Conservation (phyloP, 2,888 invertebrate genomes). For the Ellobium chinense region DNA sequence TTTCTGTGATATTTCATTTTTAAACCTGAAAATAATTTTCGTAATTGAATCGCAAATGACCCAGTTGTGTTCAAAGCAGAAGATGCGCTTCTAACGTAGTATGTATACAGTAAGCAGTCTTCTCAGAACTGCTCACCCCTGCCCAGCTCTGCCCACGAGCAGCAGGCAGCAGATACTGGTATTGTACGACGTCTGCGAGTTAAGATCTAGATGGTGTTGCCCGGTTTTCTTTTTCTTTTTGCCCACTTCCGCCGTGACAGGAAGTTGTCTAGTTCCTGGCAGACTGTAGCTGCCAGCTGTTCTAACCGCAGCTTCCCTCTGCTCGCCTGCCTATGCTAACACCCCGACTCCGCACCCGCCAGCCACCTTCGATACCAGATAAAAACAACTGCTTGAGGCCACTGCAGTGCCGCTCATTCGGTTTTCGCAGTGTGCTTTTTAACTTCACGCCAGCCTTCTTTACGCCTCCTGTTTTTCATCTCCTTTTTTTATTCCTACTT, state of each 20-base stretch:
- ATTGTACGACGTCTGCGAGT: background rate
- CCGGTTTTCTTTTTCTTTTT: background rate
- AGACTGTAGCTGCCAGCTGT: constrained; percentile 5
- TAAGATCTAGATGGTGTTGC: background rate
- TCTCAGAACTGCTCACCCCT: no score
- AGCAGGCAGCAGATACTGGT: background rate
- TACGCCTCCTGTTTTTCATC: background rate
- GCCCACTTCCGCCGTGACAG: constrained; percentile 32
- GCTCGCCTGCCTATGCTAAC: background rate
- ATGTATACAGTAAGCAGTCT: no score
- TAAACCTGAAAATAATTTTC: no score
- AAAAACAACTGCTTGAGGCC: background rate
- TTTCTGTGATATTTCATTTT: no score
- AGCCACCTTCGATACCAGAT: background rate
- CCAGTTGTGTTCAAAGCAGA: no score
- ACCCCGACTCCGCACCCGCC: background rate
- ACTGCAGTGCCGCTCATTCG: background rate
- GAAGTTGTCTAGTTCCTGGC: constrained; percentile 32
- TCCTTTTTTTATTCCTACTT: background rate
- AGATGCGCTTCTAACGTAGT: no score
- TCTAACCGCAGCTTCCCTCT: background rate
- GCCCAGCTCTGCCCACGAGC: background rate
- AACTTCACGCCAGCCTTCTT: no score
- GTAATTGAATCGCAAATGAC: no score
- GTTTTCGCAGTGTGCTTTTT: background rate